Base-by-base conservation (phyloP, 2,888 invertebrate genomes). In the Drepana falcataria region DNA sequence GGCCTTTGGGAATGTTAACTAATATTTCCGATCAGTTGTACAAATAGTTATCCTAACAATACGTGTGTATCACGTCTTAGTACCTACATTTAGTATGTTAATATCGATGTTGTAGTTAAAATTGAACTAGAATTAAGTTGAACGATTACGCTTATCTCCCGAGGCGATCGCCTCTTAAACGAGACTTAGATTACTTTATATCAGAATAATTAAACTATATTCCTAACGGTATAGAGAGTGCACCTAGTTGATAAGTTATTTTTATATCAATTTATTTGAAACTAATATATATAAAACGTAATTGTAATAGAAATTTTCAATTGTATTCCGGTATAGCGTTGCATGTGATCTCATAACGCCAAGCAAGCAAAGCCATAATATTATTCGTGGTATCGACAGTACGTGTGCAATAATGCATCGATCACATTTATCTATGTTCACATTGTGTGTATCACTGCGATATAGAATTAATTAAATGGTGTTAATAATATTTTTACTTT, bases 121-220 rank as follows among this genome's bases (percentile, higher is more conserved):
- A 75, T 71, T 70, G 71, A 69, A 61, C 60, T 86, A 87, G 84
- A 69, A 66, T 75, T 86, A 87, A 87, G 87, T 82, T 73, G 74
- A 88, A 88, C 80, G 84, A 88, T 85, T 87, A 89, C 89, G 89
- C 89, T 89, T 89, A 89, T 80, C 75, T 73, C 68, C 71, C 69
- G 74, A 79, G 87, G 86, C 80, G 77, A 56, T 70, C 78, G 83
- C 88, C 88, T 85, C 85, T 75, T 80, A 80, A 82, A 84, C 86
- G 87, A 88, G 89, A 88, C 87, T 88, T 87, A 81, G 77, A 79
- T 75, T 83, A 77, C 73, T 74, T 75, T 82, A 77, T 77, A 82
- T 81, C 74, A 75, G 75, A 85, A 83, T 83, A 84, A 82, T 81
- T 79, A 80, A 82, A 84, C 74, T 69, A 76, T 79, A 65, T 72